Percentiles rank a stretch among this genome's conserved stretches.
Evolutionary conservation across 2,113 vertebrate genomes (phyloP).

Genomic region (Leucopsar rothschildi): DNA sequence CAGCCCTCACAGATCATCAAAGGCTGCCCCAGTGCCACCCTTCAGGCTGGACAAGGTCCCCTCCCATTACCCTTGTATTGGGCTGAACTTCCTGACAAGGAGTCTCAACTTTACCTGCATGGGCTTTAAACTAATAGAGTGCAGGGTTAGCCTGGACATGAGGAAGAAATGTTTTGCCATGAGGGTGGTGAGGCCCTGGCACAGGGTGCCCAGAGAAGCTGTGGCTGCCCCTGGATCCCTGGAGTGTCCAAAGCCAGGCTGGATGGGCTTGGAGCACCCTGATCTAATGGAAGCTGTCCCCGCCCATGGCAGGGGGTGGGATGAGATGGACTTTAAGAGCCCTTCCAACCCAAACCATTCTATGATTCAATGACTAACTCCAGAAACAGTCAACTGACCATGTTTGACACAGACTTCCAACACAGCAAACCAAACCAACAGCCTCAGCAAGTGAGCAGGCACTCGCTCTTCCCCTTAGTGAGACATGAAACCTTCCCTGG

Average conservation of each 20-base stretch:
- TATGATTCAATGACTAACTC: neutral
- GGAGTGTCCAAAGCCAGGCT: neutral
- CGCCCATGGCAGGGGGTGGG: rapidly evolving
- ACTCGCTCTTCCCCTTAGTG: neutral
- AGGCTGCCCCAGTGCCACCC: neutral
- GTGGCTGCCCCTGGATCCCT: neutral
- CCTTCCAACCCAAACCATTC: neutral
- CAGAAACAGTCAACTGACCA: neutral
- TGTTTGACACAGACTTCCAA: neutral
- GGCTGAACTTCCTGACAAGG: no score
- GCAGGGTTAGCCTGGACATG: no score
- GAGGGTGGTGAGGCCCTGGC: neutral
- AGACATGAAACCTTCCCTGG: neutral
- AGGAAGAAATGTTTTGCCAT: neutral
- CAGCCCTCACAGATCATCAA: rapidly evolving
- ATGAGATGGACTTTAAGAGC: neutral
- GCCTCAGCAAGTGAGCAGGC: rapidly evolving
- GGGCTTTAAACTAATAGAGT: neutral
- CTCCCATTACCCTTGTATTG: neutral
- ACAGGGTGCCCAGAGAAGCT: neutral
- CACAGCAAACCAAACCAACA: neutral
- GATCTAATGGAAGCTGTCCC: neutral
- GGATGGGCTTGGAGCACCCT: neutral
- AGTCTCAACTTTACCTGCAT: neutral
- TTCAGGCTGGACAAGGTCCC: neutral